Evolutionary conservation across 2,888 invertebrate genomes (phyloP), one percentile per base, ranked within the genome.

Genomic region (Phaedon cochleariae): DNA sequence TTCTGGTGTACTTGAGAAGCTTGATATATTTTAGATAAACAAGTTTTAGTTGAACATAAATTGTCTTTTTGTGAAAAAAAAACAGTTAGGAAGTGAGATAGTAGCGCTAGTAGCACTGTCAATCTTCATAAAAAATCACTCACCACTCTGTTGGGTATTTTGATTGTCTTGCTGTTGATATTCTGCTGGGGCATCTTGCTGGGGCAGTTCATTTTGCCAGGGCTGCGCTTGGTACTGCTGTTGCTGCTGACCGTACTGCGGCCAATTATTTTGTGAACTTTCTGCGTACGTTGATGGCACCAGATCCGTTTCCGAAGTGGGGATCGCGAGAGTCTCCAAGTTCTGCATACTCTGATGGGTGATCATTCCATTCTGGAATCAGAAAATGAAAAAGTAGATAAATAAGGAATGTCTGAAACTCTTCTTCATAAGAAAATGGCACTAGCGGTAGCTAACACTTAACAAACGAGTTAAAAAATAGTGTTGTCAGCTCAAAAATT

Each of bases 281-380:
- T 48, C 22, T 9, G 75, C 69, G 41, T 77, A 74, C 26, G 68
- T 52, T 64, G 63, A 59, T 15, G 62, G 60, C 21, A 57, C 53
- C 12, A 58, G 46, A 34, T 74, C 73, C 34, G 71, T 54, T 59
- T 67, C 65, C 58, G 69, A 22, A 22, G 55, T 55, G 15, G 65
- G 10, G 2, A 62, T 22, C 9, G 45, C 1, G 22, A 64, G 62
- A 22, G n/a, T 46, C 18, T 22, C 45, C 34, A 64, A 53, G 37
- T 41, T 64, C 12, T 73, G 73, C 10, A 62, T 54, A 45, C 72
- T 72, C 10, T 77, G 77, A 26, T 81, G 81, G 3, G 76, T 69
- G 22, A 84, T 81, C 69, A 82, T 80, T 15, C 84, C 83, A 17
- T 72, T 68, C 81, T 83, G 69, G 67, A 77, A 78, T 63, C 26